phyloP scores from a whole-genome alignment of 1,140 invertebrate species.

The Wiebesia pumilae region DNA sequence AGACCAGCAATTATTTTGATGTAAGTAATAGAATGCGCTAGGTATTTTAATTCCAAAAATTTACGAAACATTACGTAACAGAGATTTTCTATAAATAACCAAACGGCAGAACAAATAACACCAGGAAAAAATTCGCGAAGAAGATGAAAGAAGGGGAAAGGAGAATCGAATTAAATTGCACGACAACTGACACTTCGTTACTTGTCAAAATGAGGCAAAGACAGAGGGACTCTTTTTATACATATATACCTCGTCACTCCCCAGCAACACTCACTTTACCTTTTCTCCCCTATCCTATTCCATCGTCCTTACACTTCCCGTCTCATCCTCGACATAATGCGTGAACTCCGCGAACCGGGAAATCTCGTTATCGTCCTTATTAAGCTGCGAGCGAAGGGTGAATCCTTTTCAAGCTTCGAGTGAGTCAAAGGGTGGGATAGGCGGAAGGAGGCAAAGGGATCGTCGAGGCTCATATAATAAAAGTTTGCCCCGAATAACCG shows the following conservation, averaged over 20 bases:
- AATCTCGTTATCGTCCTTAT: slow-evolving; percentile 64
- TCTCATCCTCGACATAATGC: slow-evolving; percentile 44
- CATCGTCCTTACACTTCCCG: not conserved
- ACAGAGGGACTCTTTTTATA: slow-evolving; percentile 16
- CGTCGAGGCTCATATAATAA: slow-evolving; percentile 35
- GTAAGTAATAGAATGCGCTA: not conserved
- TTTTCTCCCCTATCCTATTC: not conserved
- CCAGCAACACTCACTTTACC: not conserved
- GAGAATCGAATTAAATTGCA: slow-evolving; percentile 22
- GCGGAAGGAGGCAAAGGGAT: not conserved
- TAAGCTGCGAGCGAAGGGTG: slow-evolving; percentile 52
- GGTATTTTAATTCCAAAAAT: slow-evolving; percentile 5
- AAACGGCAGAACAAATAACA: not conserved
- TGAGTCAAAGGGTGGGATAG: not conserved
- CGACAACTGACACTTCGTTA: slow-evolving; percentile 41
- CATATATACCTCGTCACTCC: not conserved
- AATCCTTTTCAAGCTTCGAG: slow-evolving; percentile 54
- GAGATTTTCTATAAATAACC: not conserved
- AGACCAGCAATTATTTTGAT: not conserved
- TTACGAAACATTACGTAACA: not conserved
- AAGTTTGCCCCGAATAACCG: slow-evolving; percentile 39
- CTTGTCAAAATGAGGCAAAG: slow-evolving; percentile 13
- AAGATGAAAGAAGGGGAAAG: slow-evolving; percentile 5
- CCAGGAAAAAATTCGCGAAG: not conserved
- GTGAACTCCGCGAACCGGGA: slow-evolving; percentile 49